Evolutionary conservation across 2,113 vertebrate genomes (phyloP).

Genomic region (Rutilus rutilus): DNA sequence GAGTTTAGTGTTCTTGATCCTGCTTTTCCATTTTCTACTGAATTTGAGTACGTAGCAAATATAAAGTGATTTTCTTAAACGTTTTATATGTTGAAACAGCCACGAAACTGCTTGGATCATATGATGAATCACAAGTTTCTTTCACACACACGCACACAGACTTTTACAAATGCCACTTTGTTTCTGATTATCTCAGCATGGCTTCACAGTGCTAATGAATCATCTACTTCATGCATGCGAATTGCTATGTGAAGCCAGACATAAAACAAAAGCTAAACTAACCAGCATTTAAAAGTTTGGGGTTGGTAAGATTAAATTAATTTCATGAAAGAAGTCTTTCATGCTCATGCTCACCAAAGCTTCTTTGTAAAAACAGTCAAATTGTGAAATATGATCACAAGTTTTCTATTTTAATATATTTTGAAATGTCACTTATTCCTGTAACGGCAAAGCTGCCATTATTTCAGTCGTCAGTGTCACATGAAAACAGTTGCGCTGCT

Average conservation of each 20-base stretch:
- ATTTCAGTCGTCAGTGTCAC: too few relatives aligned
- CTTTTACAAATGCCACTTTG: background rate
- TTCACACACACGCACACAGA: background rate
- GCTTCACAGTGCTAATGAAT: background rate
- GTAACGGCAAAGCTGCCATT: too few relatives aligned
- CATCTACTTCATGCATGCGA: background rate
- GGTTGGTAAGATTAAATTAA: too few relatives aligned
- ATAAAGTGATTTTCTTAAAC: background rate
- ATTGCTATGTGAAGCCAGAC: background rate
- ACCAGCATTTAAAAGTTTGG: too few relatives aligned
- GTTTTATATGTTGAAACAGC: background rate
- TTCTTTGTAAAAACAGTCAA: too few relatives aligned
- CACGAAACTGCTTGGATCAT: background rate
- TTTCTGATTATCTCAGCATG: constrained; percentile 2
- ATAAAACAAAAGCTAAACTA: background rate
- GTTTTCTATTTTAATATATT: too few relatives aligned
- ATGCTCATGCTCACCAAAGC: too few relatives aligned
- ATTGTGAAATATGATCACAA: too few relatives aligned
- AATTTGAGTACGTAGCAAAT: background rate
- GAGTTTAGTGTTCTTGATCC: background rate
- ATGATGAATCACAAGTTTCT: constrained; percentile 1
- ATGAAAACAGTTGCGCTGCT: too few relatives aligned
- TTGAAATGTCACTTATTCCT: too few relatives aligned
- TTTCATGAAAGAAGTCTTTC: too few relatives aligned
- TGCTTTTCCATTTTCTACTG: background rate